Percentiles rank a stretch among this genome's conserved stretches.
Evolutionary conservation across 2,888 invertebrate genomes (phyloP).

Genomic region (Oxystoma pomonae): DNA sequence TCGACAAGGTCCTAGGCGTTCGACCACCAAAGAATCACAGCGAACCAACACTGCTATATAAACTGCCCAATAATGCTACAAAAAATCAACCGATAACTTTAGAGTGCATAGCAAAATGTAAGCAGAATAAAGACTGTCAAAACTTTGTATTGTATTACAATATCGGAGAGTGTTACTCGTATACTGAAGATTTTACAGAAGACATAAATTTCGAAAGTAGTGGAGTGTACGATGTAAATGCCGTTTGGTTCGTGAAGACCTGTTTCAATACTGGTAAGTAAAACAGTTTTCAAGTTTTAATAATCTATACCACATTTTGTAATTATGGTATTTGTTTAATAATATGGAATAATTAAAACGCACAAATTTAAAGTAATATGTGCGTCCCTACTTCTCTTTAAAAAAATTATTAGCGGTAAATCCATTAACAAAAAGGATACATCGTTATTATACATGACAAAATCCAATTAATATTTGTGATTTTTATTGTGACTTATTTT

Average conservation of each 20-base stretch:
- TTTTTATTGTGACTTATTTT: no score
- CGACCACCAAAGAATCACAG: conserved; percentile 34
- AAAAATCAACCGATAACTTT: conserved; percentile 36
- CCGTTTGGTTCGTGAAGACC: conserved; percentile 62
- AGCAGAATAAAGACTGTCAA: conserved; percentile 36
- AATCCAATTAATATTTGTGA: no score
- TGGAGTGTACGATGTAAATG: conserved; percentile 47
- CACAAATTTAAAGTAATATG: no score
- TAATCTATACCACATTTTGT: no score
- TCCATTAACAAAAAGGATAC: no score
- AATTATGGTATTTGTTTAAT: no score
- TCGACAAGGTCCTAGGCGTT: conserved; percentile 45
- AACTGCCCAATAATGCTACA: conserved; percentile 24
- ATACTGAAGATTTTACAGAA: conserved; percentile 28
- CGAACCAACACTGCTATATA: conserved; percentile 33
- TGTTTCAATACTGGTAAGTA: conserved; percentile 54
- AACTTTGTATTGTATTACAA: conserved; percentile 45
- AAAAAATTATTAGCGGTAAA: no score
- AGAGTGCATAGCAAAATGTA: conserved; percentile 43
- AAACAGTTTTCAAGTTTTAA: no score
- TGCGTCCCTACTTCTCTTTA: no score
- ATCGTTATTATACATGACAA: no score
- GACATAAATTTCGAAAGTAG: conserved; percentile 30
- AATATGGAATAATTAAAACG: no score
- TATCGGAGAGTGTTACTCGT: conserved; percentile 42